These are phyloP conservation scores for Scleropages formosus DNA, from an alignment of 2,797 vertebrate genomes.

Conservation along the genomic window DNA sequence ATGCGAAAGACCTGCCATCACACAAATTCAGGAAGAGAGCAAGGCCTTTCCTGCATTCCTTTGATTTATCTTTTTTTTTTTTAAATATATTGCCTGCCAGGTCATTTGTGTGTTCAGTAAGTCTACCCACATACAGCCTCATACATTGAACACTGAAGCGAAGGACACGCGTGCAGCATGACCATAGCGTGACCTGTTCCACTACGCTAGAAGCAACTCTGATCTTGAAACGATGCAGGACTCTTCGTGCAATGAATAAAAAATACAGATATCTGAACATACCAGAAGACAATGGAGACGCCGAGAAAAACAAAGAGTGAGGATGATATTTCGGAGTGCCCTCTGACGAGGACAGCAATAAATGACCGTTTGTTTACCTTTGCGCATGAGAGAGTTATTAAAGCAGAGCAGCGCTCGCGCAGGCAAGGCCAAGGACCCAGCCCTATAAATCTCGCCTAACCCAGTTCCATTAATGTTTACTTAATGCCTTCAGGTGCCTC, in stretches of 20 bases:
- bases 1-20: no score
- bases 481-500: slow-evolving; percentile 71
- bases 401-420: slow-evolving; percentile 63
- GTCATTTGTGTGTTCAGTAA: no score
- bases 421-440: slow-evolving; percentile 64
- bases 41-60: neutral
- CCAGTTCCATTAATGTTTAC: slow-evolving; percentile 79
- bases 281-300: neutral
- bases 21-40: neutral
- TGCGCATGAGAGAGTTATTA: slow-evolving; percentile 72
- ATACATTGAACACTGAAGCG: no score
- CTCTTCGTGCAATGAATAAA: slow-evolving; percentile 1
- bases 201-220: no score
- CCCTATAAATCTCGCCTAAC: slow-evolving; percentile 77
- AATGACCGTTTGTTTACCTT: slow-evolving; percentile 74
- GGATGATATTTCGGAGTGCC: slow-evolving; percentile 47
- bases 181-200: no score
- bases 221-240: no score
- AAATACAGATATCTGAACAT: slow-evolving; percentile 36
- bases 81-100: neutral
- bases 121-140: no score
- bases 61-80: neutral
- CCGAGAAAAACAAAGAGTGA: slow-evolving; percentile 43
- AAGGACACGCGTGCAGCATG: no score
- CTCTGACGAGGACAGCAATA: slow-evolving; percentile 61